Evolutionary conservation across 2,888 invertebrate genomes (phyloP).

Genomic region (Cynaeus angustus): DNA sequence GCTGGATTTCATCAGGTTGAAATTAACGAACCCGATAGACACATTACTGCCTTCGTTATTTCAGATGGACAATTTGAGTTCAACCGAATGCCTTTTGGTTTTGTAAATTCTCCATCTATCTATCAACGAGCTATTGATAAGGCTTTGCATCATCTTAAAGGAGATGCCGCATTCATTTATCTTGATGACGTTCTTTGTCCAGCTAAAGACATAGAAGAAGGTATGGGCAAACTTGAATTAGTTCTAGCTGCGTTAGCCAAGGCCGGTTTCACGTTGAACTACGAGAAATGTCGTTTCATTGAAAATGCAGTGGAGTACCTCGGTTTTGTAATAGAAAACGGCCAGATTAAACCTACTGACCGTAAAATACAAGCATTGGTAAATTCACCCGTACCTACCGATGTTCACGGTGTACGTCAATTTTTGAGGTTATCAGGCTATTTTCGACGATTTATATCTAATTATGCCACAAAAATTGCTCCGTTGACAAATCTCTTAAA

Average conservation of each 20-base stretch:
- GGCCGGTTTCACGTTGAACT: too few relatives aligned
- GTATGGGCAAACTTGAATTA: too few relatives aligned
- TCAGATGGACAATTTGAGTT: conserved; percentile 5
- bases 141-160: background rate
- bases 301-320: too few relatives aligned
- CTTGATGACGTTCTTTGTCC: too few relatives aligned
- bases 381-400: background rate
- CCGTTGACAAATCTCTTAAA: too few relatives aligned
- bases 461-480: background rate
- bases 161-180: too few relatives aligned
- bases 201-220: too few relatives aligned
- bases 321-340: too few relatives aligned
- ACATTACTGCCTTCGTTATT: background rate
- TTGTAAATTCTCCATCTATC: background rate
- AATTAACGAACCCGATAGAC: too few relatives aligned
- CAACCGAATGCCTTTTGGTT: conserved; percentile 3
- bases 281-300: too few relatives aligned
- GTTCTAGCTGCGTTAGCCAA: too few relatives aligned
- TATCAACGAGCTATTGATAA: conserved; percentile 1
- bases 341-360: too few relatives aligned
- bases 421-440: conserved; percentile 13
- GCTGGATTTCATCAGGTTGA: conserved; percentile 4
- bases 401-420: conserved; percentile 10
- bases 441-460: conserved; percentile 1
- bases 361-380: background rate